A percentile compares a stretch with the other conserved stretches of the same genome.
phyloP scores from a whole-genome alignment of 2,797 vertebrate genomes.

The Cercopithecus mitis region DNA sequence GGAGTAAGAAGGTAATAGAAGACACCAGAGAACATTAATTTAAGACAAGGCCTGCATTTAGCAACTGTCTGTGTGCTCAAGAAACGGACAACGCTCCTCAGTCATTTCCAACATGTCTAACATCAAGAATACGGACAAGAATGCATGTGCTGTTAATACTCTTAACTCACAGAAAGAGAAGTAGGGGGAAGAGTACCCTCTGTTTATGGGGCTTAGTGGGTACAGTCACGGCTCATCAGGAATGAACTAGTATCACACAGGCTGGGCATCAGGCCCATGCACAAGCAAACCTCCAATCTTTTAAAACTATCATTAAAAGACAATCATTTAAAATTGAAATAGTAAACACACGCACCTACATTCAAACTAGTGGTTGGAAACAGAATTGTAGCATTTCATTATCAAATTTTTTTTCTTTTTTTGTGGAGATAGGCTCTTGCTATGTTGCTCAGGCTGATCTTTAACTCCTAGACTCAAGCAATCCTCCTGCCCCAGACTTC shows the following conservation, averaged over 20 bases:
- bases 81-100: not conserved
- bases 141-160: not conserved
- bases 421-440: not conserved
- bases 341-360: not conserved
- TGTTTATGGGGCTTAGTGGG: not conserved
- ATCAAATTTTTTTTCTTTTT: not conserved
- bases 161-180: not conserved
- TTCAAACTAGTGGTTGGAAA: conserved; percentile 6
- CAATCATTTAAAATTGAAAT: conserved; percentile 32
- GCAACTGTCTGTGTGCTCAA: not conserved
- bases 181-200: not conserved
- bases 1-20: not conserved
- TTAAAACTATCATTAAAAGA: not conserved
- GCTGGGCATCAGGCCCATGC: not conserved
- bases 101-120: not conserved
- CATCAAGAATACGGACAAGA: not conserved
- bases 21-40: not conserved
- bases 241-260: not conserved
- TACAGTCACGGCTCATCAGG: not conserved
- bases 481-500: not conserved
- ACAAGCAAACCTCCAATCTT: not conserved
- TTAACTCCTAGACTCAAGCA: not conserved
- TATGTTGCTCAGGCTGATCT: not conserved
- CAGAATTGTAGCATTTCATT: not conserved
- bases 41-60: not conserved